These are phyloP conservation scores for Caenorhabditis imperialis DNA, from an alignment of 2,888 invertebrate genomes.

Conservation along the genomic window DNA sequence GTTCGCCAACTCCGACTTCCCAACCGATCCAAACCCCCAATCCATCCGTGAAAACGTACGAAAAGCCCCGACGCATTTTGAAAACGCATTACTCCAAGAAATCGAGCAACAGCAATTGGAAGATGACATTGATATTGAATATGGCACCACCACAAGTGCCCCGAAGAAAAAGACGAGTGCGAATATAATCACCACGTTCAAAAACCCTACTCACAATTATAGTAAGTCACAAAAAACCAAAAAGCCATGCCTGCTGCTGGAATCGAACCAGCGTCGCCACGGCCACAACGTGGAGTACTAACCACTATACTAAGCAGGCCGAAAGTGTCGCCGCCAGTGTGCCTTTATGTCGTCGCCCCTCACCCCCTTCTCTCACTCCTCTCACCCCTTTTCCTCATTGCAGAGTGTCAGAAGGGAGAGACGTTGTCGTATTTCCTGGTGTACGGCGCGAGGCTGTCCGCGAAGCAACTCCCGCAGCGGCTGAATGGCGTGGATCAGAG, in stretches of 20 bases:
- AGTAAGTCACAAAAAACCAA: slow-evolving; percentile 35
- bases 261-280: slow-evolving; percentile 63
- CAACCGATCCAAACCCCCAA: slow-evolving; percentile 23
- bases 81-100: slow-evolving; percentile 28
- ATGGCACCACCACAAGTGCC: slow-evolving; percentile 27
- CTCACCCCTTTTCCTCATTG: background rate
- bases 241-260: slow-evolving; percentile 37
- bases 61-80: slow-evolving; percentile 46
- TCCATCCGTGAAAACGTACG: slow-evolving; percentile 15
- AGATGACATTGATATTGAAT: slow-evolving; percentile 36
- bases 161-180: slow-evolving; percentile 30
- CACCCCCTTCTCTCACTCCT: background rate
- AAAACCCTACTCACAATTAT: slow-evolving; percentile 46
- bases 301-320: slow-evolving; percentile 68
- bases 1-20: slow-evolving; percentile 37
- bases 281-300: slow-evolving; percentile 76
- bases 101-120: slow-evolving; percentile 41
- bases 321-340: slow-evolving; percentile 9
- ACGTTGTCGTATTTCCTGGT: slow-evolving; percentile 61
- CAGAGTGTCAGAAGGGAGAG: slow-evolving; percentile 60
- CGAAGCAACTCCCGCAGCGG: slow-evolving; percentile 41
- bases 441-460: slow-evolving; percentile 56
- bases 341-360: slow-evolving; percentile 8
- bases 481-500: slow-evolving; percentile 63
- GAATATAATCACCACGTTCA: slow-evolving; percentile 33